A percentile compares a stretch with the other conserved stretches of the same genome.
Evolutionary conservation across 2,888 invertebrate species (phyloP).

Genomic region (Toxonevra muliebris): DNA sequence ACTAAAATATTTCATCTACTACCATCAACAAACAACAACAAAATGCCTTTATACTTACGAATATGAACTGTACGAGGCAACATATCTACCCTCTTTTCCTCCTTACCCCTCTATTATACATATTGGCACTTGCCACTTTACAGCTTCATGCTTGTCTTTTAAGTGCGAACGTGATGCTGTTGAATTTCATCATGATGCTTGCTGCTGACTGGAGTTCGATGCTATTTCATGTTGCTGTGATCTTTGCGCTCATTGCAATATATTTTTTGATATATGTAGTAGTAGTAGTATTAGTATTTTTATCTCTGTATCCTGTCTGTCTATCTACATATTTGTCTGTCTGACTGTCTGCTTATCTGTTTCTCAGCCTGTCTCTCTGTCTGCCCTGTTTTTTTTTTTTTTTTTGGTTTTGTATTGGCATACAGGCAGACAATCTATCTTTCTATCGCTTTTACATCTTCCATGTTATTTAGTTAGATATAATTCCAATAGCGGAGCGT

Average conservation of each 20-base stretch:
- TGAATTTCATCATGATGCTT: too few relatives aligned
- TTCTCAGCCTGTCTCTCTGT: constrained; percentile 16
- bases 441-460: not conserved
- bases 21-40: too few relatives aligned
- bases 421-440: not conserved
- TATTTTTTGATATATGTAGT: too few relatives aligned
- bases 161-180: constrained; percentile 26
- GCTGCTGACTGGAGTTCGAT: too few relatives aligned
- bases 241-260: too few relatives aligned
- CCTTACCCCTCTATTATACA: too few relatives aligned
- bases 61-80: too few relatives aligned
- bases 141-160: not conserved
- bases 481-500: not conserved
- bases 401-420: constrained; percentile 2
- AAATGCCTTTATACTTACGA: too few relatives aligned
- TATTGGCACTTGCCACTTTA: constrained; percentile 4
- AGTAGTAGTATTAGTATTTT: too few relatives aligned
- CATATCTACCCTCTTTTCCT: too few relatives aligned
- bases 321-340: not conserved
- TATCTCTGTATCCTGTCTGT: not conserved
- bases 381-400: not conserved
- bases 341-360: not conserved
- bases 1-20: constrained; percentile 4
- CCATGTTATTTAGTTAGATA: not conserved
- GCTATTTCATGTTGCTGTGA: too few relatives aligned